Evolutionary conservation across 2,113 vertebrate genomes (phyloP), one percentile per base, ranked within the genome.

Genomic region (Neofelis nebulosa): DNA sequence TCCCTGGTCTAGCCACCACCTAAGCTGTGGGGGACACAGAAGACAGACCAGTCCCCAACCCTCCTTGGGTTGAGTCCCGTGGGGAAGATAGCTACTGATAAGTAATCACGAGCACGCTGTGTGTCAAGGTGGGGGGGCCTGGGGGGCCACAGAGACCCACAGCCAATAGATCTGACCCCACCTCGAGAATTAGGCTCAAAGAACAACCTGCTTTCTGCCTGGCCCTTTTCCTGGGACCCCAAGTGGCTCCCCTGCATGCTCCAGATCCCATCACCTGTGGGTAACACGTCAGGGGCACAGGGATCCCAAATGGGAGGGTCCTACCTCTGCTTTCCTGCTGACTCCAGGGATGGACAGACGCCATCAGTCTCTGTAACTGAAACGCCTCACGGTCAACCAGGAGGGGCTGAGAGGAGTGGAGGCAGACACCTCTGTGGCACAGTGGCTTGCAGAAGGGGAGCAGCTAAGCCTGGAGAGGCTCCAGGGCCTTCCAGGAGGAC

Each of bases 381-480:
- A 93, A 31, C 61, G 15, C 57, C 57, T 66, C 9, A 9, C 25
- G 33, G 61, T 48, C 29, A n/a, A 52, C 48, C 68, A 13, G 61
- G 65, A 84, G 86, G 68, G 29, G 36, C 38, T 1, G 13, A 84
- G 69, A 21, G n/a, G 38, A 3, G 52, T 16, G 2, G 5, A 18
- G 86, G 87, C 52, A 15, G 84, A 25, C 38, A 9, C 19, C 9
- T 18, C 55, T 19, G 14, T 0, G 0, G 5, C 25, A 33, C 7
- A 1, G 55, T 2, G 0, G 45, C 31, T 55, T 65, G 41, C 68
- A 63, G 18, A 18, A 15, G 7, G n/a, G 79, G 10, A 73, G 45
- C 8, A 5, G 78, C 19, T 0, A 61, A 41, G 19, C 1, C 57
- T 2, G 5, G 0, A 1, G 61, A 5, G 3, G 52, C 4, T 9